These are phyloP conservation scores for Drosophila mojavensis DNA, from an alignment of 1,140 invertebrate genomes.

Conservation along the genomic window DNA sequence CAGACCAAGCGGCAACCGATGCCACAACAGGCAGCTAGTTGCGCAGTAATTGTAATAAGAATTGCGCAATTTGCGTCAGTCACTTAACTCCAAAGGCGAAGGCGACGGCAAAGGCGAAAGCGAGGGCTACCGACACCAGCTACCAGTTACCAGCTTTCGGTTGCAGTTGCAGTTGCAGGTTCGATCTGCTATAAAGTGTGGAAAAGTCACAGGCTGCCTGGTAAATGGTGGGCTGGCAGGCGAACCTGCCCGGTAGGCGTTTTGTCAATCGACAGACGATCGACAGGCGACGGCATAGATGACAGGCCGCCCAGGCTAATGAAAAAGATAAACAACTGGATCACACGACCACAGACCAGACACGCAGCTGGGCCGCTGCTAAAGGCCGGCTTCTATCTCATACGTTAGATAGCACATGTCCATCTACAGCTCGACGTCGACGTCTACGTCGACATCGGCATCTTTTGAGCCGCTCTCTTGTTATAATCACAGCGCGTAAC, in stretches of 20 bases:
- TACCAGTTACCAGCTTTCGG: conserved; percentile 13
- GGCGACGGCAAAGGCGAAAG: neutral
- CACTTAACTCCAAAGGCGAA: conserved; percentile 57
- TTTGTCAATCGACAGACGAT: conserved; percentile 74
- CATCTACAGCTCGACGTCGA: conserved; percentile 26
- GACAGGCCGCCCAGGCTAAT: conserved; percentile 80
- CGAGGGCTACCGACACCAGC: conserved; percentile 18
- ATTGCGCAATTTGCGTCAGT: conserved; percentile 81
- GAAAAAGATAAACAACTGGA: conserved; percentile 81
- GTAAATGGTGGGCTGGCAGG: conserved; percentile 27
- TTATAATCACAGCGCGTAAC: conserved; percentile 80
- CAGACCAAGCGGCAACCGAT: conserved; percentile 11
- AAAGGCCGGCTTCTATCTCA: conserved; percentile 10
- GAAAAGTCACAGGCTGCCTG: conserved; percentile 60
- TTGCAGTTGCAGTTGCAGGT: conserved; percentile 16
- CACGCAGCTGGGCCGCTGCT: conserved; percentile 40
- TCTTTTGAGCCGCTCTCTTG: conserved; percentile 66
- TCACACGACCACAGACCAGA: conserved; percentile 43
- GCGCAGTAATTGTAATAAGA: conserved; percentile 79
- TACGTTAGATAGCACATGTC: conserved; percentile 52
- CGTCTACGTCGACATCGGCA: conserved; percentile 42
- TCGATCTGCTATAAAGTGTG: conserved; percentile 61
- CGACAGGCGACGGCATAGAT: conserved; percentile 77
- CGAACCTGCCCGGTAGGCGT: conserved; percentile 61
- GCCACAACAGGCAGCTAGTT: conserved; percentile 49